A percentile compares a stretch with the other conserved stretches of the same genome.
Conservation (phyloP, 2,888 invertebrate genomes). For the Pollenia amentaria region DNA sequence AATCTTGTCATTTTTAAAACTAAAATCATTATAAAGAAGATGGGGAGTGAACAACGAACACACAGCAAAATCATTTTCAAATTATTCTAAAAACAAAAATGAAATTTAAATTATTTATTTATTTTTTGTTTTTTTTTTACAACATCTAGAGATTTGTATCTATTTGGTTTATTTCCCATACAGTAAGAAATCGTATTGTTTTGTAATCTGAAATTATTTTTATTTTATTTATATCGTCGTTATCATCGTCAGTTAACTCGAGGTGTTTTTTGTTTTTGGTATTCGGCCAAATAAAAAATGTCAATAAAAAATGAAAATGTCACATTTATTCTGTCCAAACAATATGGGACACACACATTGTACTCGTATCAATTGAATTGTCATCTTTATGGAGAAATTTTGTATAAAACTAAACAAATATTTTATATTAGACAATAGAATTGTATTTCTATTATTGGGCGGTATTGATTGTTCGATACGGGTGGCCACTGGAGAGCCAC, state of each 20-base stretch:
- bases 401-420: conserved; percentile 47
- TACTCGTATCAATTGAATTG: conserved; percentile 78
- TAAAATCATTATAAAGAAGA: conserved; percentile 14
- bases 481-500: conserved; percentile 24
- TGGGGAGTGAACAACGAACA: background rate
- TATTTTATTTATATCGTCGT: conserved; percentile 47
- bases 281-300: conserved; percentile 40
- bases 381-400: conserved; percentile 77
- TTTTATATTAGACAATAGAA: conserved; percentile 43
- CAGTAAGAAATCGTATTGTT: background rate
- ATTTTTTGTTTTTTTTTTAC: background rate
- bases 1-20: conserved; percentile 57
- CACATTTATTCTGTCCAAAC: conserved; percentile 77
- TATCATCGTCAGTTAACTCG: conserved; percentile 51
- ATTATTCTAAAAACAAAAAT: conserved; percentile 13
- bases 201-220: conserved; percentile 43
- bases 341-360: conserved; percentile 75
- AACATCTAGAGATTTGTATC: conserved; percentile 27
- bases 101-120: conserved; percentile 21
- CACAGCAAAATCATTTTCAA: conserved; percentile 20
- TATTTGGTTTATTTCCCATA: conserved; percentile 14
- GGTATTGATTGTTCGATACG: conserved; percentile 49
- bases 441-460: conserved; percentile 51
- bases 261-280: conserved; percentile 6
- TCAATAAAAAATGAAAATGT: conserved; percentile 78